These are phyloP conservation scores for Diorhabda carinulata DNA, from an alignment of 1,140 invertebrate species.

Conservation along the genomic window DNA sequence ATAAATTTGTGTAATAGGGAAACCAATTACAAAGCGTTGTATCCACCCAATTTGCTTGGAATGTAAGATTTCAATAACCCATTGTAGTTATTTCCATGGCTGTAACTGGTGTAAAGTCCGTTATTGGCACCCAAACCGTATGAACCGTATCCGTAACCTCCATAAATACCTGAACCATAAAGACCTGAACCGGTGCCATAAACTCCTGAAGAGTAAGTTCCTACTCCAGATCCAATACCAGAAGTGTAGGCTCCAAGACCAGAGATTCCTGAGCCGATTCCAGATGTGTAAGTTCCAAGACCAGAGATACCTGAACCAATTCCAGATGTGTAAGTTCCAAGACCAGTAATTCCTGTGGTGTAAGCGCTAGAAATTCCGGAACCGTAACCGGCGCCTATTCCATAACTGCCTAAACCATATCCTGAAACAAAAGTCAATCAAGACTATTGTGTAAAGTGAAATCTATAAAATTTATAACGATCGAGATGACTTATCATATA, in stretches of 20 bases:
- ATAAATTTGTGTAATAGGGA: too few relatives aligned
- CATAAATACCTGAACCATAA: constrained; percentile 3
- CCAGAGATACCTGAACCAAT: not conserved
- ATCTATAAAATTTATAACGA: too few relatives aligned
- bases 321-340: not conserved
- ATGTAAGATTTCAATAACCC: not conserved
- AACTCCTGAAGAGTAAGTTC: not conserved
- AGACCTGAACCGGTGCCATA: not conserved
- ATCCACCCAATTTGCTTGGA: constrained; percentile 5
- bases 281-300: constrained; percentile 3
- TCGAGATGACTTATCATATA: too few relatives aligned
- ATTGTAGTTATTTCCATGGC: not conserved
- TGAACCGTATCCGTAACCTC: constrained; percentile 8
- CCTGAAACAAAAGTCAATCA: too few relatives aligned
- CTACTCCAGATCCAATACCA: not conserved
- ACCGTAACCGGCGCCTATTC: not conserved
- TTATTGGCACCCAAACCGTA: not conserved
- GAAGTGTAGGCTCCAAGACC: not conserved
- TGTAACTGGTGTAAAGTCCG: not conserved
- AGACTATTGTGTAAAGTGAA: too few relatives aligned
- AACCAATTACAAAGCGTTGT: not conserved
- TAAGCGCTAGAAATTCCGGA: not conserved
- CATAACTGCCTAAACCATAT: not conserved
- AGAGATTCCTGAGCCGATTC: not conserved
- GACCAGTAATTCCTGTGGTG: not conserved